phyloP scores from a whole-genome alignment of 2,797 vertebrate species.

The Microtus obscurus region DNA sequence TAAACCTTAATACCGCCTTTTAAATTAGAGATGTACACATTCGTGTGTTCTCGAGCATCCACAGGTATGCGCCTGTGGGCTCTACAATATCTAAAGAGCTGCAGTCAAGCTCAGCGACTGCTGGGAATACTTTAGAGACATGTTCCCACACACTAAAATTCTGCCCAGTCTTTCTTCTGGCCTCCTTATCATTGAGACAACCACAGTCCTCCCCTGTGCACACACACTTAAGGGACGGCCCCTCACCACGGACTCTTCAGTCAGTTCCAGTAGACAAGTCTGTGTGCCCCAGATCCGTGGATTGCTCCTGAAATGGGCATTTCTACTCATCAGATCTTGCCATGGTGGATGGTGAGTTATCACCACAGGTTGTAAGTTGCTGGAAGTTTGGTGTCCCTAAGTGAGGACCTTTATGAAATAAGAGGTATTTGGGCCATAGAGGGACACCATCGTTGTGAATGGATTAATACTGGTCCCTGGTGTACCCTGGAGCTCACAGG shows the following conservation, averaged over 20 bases:
- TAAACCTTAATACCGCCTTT: background rate
- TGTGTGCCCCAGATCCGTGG: background rate
- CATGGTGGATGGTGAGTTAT: background rate
- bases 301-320: background rate
- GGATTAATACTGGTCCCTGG: background rate
- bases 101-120: background rate
- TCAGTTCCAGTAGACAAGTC: background rate
- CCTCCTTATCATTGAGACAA: background rate
- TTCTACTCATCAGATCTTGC: background rate
- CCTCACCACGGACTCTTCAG: background rate
- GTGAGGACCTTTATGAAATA: background rate
- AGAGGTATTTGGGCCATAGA: background rate
- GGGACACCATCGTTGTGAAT: background rate
- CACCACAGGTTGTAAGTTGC: too few relatives aligned
- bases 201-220: background rate
- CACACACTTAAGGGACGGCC: too few relatives aligned
- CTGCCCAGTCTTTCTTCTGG: rapidly evolving
- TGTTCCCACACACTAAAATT: too few relatives aligned
- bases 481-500: background rate
- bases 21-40: background rate
- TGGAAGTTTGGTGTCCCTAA: background rate
- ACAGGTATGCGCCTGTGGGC: too few relatives aligned
- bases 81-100: background rate
- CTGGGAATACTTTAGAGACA: background rate
- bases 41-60: background rate